These are phyloP conservation scores for Anthopleura sola DNA, from an alignment of 64 coral and sea anemone genomes.

Conservation along the genomic window DNA sequence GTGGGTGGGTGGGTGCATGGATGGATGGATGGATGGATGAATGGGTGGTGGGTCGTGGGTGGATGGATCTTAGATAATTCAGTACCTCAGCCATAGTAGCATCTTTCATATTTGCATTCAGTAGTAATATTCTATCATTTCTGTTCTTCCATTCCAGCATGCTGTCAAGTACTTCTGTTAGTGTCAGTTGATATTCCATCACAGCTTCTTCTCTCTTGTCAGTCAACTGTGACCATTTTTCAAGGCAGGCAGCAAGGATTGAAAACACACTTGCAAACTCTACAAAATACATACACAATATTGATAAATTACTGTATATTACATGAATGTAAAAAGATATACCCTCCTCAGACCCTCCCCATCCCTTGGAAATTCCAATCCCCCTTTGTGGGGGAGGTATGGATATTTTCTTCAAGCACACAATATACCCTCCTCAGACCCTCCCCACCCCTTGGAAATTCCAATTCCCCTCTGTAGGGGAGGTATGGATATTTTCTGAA, in stretches of 20 bases:
- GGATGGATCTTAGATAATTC: no score
- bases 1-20: no score
- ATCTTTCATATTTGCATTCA: constrained; percentile 54
- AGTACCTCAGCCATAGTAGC: constrained; percentile 24
- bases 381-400: no score
- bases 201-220: constrained; percentile 43
- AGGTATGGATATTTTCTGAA: no score
- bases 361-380: no score
- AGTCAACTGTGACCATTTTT: constrained; percentile 56
- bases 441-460: no score
- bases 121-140: constrained; percentile 53
- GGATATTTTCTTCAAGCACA: no score
- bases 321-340: no score
- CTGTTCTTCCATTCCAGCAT: constrained; percentile 62
- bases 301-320: background rate
- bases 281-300: background rate
- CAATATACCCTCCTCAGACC: no score
- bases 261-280: constrained; percentile 46
- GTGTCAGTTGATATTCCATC: constrained; percentile 68
- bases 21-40: no score
- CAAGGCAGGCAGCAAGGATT: constrained; percentile 41
- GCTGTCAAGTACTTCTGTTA: constrained; percentile 55
- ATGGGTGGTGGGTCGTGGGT: no score
- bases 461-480: no score
- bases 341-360: background rate